Evolutionary conservation across 2,888 invertebrate species (phyloP).

Genomic region (Netelia inedita): DNA sequence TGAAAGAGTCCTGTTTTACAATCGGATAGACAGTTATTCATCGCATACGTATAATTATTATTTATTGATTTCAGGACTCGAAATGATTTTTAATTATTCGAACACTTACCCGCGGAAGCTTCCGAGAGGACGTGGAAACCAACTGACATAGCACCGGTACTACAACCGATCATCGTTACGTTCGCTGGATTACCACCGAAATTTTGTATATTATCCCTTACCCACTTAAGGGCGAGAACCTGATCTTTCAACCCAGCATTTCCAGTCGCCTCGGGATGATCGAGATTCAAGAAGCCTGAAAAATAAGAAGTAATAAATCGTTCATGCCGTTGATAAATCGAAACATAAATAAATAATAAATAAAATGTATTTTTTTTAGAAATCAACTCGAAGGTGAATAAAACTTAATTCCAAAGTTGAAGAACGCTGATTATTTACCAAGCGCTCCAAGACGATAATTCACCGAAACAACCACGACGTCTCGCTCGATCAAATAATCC

Average conservation of each 20-base stretch:
- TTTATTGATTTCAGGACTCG: too few species aligned
- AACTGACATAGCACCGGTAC: conserved; percentile 13
- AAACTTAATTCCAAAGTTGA: too few species aligned
- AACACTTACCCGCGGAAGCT: neutral
- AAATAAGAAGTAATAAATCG: too few species aligned
- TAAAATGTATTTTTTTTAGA: too few species aligned
- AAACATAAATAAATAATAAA: too few species aligned
- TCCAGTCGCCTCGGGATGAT: neutral
- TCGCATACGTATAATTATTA: too few species aligned
- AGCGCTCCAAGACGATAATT: conserved; percentile 74
- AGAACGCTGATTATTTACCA: conserved; percentile 62
- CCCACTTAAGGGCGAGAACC: conserved; percentile 15
- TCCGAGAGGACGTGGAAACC: conserved; percentile 13
- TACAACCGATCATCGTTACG: conserved; percentile 25
- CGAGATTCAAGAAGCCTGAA: too few species aligned
- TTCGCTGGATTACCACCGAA: conserved; percentile 27
- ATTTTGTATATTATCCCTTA: conserved; percentile 6
- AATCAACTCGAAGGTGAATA: too few species aligned
- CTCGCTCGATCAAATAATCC: conserved; percentile 74
- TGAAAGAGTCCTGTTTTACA: conserved; percentile 4
- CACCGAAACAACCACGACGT: conserved; percentile 72
- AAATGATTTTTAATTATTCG: too few species aligned
- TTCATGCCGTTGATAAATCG: too few species aligned
- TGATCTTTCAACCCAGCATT: conserved; percentile 42
- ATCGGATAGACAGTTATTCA: neutral